phyloP scores from a whole-genome alignment of 1,140 invertebrate genomes.

The Megalopta genalis region DNA sequence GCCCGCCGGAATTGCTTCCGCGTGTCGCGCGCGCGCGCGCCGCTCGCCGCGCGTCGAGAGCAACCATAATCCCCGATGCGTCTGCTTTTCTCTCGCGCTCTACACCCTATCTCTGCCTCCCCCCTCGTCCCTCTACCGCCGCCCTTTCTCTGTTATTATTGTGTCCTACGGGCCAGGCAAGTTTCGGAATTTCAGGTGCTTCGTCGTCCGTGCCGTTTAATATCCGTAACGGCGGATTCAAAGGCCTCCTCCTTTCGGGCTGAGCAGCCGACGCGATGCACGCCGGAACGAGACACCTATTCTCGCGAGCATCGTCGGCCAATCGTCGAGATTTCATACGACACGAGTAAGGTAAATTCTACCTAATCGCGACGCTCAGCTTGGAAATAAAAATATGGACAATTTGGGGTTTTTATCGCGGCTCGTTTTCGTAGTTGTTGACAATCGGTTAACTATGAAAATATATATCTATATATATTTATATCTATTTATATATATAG shows the following conservation, averaged over 20 bases:
- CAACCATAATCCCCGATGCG: constrained; percentile 38
- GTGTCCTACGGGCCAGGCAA: background rate
- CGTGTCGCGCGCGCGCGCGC: constrained; percentile 16
- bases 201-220: constrained; percentile 31
- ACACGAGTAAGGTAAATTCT: too few species aligned
- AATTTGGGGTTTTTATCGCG: too few species aligned
- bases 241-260: constrained; percentile 32
- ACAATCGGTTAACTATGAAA: too few species aligned
- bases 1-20: constrained; percentile 45
- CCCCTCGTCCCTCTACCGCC: too few species aligned
- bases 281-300: background rate
- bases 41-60: too few species aligned
- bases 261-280: constrained; percentile 4
- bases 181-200: constrained; percentile 18
- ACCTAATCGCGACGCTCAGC: too few species aligned
- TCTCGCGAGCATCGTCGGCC: background rate
- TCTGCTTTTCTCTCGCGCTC: background rate
- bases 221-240: constrained; percentile 29
- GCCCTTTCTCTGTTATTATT: constrained; percentile 17
- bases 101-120: too few species aligned
- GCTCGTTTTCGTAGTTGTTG: too few species aligned
- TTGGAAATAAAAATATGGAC: too few species aligned
- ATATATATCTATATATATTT: too few species aligned
- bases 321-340: too few species aligned
- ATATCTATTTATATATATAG: too few species aligned